A percentile compares a stretch with the other conserved stretches of the same genome.
Conservation (phyloP, 2,797 vertebrate genomes). For the Sebastes wilsoni region DNA sequence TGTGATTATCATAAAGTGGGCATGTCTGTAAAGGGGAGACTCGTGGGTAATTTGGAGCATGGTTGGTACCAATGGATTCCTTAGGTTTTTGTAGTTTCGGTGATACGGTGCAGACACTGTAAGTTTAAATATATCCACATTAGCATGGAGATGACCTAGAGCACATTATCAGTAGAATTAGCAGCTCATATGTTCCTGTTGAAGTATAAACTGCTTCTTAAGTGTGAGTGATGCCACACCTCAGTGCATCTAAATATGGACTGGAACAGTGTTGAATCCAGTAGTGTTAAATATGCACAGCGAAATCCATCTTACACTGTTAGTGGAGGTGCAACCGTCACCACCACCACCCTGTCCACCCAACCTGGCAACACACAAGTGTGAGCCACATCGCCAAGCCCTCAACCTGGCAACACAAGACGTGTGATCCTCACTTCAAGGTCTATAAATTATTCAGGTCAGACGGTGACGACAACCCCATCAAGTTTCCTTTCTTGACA, state of each 20-base stretch:
- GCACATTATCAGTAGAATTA: neutral
- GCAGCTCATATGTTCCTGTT: constrained; percentile 7
- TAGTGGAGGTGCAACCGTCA: constrained; percentile 34
- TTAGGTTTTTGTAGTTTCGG: no score
- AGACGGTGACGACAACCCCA: constrained; percentile 25
- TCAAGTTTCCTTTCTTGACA: constrained; percentile 8
- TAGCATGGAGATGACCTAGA: neutral
- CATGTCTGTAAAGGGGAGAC: no score
- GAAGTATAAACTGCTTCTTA: constrained; percentile 13
- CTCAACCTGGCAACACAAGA: constrained; percentile 66
- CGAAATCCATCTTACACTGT: constrained; percentile 59
- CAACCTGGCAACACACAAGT: constrained; percentile 66
- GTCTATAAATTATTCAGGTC: constrained; percentile 63
- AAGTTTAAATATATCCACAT: neutral
- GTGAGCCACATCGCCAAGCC: constrained; percentile 34
- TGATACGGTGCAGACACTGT: neutral
- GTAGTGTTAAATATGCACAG: constrained; percentile 81
- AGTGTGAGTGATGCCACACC: constrained; percentile 31
- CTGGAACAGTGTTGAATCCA: constrained; percentile 63
- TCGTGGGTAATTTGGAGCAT: no score
- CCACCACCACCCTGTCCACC: constrained; percentile 68
- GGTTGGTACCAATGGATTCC: no score
- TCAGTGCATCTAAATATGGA: constrained; percentile 63
- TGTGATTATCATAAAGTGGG: no score
- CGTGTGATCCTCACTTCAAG: constrained; percentile 58